A percentile compares a stretch with the other conserved stretches of the same genome.
Evolutionary conservation across 2,113 vertebrate genomes (phyloP).

Genomic region (Scatophagus argus): DNA sequence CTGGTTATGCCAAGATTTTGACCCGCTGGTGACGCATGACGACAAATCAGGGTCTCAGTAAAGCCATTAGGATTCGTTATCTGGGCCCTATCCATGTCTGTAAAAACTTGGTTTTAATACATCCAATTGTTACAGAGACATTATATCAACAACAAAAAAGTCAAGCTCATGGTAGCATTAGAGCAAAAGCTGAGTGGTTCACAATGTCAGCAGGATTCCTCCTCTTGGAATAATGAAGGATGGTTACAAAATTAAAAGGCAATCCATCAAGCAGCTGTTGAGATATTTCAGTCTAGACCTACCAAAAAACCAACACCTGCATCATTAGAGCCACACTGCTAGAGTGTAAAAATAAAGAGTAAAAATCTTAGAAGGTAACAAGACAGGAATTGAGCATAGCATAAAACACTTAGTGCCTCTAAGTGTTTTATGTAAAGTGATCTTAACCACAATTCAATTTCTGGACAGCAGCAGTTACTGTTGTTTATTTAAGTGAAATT

Average conservation of each 20-base stretch:
- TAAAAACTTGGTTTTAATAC: not conserved
- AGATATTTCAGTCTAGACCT: not conserved
- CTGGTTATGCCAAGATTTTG: not conserved
- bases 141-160: not conserved
- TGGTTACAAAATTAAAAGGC: not conserved
- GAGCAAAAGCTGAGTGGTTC: constrained; percentile 2
- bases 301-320: not conserved
- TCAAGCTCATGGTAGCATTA: not conserved
- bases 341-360: no score
- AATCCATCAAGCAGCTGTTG: not conserved
- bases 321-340: not conserved
- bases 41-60: not conserved
- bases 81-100: not conserved
- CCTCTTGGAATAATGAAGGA: not conserved
- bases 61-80: not conserved
- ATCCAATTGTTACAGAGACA: not conserved
- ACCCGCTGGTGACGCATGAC: no score
- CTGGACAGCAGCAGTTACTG: constrained; percentile 28
- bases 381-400: constrained; percentile 6
- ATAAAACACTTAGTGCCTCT: constrained; percentile 12
- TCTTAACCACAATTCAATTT: constrained; percentile 59
- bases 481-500: constrained; percentile 40
- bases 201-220: not conserved
- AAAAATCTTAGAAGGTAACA: constrained; percentile 11
- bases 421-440: constrained; percentile 32